Evolutionary conservation across 2,797 vertebrate genomes (phyloP).

Genomic region (Lithobates sylvaticus): DNA sequence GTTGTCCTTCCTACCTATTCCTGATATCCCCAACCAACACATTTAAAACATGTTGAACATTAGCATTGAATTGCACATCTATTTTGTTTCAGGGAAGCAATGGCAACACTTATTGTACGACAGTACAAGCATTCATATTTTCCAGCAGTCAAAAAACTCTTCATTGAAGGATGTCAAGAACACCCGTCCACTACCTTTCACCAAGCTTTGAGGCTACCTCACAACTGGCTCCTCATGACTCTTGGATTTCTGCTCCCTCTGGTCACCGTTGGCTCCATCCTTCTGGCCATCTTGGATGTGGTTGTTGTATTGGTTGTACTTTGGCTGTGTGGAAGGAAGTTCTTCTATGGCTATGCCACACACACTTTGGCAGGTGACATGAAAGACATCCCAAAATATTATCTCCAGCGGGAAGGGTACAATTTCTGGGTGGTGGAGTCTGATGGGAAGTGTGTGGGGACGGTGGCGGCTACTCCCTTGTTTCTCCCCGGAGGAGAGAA

Average conservation of each 20-base stretch:
- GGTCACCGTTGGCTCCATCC: slow-evolving; percentile 41
- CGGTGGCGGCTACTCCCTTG: slow-evolving; percentile 38
- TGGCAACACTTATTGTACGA: slow-evolving; percentile 71
- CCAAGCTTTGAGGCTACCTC: slow-evolving; percentile 76
- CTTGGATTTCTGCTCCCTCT: not conserved
- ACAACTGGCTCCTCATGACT: not conserved
- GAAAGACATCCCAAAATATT: slow-evolving; percentile 68
- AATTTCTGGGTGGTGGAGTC: slow-evolving; percentile 73
- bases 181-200: slow-evolving; percentile 72
- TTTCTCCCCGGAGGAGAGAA: slow-evolving; percentile 11
- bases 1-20: too few species aligned
- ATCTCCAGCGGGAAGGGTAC: slow-evolving; percentile 63
- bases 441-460: slow-evolving; percentile 65
- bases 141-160: slow-evolving; percentile 72
- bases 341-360: not conserved
- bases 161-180: slow-evolving; percentile 74
- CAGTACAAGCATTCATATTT: slow-evolving; percentile 72
- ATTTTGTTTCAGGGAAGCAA: not conserved
- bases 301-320: not conserved
- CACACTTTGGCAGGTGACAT: slow-evolving; percentile 62
- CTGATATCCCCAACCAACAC: too few species aligned
- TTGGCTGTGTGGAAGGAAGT: slow-evolving; percentile 3
- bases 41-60: too few species aligned
- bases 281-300: not conserved
- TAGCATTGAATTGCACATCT: not conserved